Conservation (phyloP, 2,113 vertebrate species). For the Loxodonta africana region DNA sequence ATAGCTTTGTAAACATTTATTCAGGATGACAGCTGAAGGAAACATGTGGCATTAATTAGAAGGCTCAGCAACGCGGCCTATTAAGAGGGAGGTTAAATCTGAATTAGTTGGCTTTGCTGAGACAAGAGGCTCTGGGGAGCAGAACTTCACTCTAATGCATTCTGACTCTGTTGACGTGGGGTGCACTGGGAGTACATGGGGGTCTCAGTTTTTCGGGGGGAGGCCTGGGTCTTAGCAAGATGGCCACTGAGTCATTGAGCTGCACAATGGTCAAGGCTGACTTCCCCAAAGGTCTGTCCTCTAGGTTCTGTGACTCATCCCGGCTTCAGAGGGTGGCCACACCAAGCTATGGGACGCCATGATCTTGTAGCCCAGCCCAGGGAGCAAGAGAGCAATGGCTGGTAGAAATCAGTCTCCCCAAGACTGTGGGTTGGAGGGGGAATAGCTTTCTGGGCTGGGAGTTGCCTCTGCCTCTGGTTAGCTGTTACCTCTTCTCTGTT, state of each 20-base stretch:
- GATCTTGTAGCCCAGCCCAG: neutral
- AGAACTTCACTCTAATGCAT: constrained; percentile 85
- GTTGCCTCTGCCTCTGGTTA: neutral
- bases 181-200: constrained; percentile 73
- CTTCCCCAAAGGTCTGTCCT: neutral
- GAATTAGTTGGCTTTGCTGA: constrained; percentile 90
- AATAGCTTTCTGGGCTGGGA: too few relatives aligned
- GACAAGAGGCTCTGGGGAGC: constrained; percentile 88
- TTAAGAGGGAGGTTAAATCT: constrained; percentile 90
- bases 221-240: neutral
- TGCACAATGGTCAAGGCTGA: neutral
- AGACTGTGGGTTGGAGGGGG: fast-evolving
- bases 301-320: neutral
- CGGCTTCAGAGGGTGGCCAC: neutral
- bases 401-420: neutral
- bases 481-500: neutral
- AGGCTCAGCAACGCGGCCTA: constrained; percentile 88
- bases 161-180: constrained; percentile 86
- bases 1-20: constrained; percentile 94
- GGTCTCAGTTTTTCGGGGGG: neutral
- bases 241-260: neutral
- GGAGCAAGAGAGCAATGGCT: neutral
- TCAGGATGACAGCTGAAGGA: constrained; percentile 91
- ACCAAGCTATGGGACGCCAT: fast-evolving
- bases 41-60: constrained; percentile 93